These are phyloP conservation scores for Laticauda laticaudata DNA, from an alignment of 2,113 vertebrate species.

Conservation along the genomic window DNA sequence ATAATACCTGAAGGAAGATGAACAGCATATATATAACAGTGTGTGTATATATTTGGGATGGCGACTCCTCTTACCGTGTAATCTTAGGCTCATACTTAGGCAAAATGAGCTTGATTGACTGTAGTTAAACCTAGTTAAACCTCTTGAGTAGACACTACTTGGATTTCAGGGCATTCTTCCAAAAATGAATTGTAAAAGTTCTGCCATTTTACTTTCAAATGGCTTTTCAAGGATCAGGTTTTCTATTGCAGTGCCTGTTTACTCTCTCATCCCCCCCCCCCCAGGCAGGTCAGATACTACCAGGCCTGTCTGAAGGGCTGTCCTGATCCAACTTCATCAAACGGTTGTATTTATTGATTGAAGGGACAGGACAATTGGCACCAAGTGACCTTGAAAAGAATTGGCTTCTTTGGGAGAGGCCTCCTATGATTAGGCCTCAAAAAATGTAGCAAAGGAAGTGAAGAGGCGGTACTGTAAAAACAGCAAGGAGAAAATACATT, in stretches of 20 bases:
- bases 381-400: neutral
- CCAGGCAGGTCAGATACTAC: neutral
- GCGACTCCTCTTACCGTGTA: neutral
- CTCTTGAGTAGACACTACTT: neutral
- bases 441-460: slow-evolving; percentile 25
- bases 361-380: neutral
- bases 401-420: neutral
- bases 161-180: neutral
- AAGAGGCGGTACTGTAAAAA: slow-evolving; percentile 9
- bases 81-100: neutral
- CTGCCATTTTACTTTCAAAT: neutral
- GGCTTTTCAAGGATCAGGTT: neutral
- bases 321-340: neutral
- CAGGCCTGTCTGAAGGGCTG: neutral
- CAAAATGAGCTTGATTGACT: neutral
- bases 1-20: too few species aligned
- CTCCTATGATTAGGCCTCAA: slow-evolving; percentile 13
- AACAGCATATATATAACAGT: too few species aligned
- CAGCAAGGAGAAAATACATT: neutral
- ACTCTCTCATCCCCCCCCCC: neutral
- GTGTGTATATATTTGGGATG: too few species aligned
- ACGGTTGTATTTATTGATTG: neutral
- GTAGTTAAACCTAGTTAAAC: neutral
- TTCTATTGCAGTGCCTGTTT: neutral
- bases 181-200: neutral